Evolutionary conservation across 2,888 invertebrate genomes (phyloP).

Genomic region (Pollenia amentaria): DNA sequence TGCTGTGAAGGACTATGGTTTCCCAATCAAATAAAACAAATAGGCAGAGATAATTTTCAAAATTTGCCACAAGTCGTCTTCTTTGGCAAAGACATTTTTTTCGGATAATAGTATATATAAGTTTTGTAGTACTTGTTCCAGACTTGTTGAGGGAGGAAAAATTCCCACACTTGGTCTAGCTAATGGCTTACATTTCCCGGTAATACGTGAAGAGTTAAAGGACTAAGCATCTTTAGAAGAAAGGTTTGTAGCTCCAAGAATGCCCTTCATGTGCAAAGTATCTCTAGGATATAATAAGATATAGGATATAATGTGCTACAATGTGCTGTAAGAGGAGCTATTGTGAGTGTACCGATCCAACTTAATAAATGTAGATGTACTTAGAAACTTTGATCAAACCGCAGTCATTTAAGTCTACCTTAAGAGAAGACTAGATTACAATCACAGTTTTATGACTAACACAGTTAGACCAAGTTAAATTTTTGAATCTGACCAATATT

Average conservation of each 20-base stretch:
- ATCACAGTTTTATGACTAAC: slow-evolving; percentile 58
- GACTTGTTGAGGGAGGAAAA: slow-evolving; percentile 1
- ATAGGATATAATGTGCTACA: slow-evolving; percentile 47
- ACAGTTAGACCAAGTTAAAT: slow-evolving; percentile 55
- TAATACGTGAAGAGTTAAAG: slow-evolving; percentile 17
- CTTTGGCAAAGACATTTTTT: slow-evolving; percentile 9
- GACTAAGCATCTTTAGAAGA: slow-evolving; percentile 42
- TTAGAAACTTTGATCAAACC: slow-evolving; percentile 45
- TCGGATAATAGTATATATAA: slow-evolving; percentile 12
- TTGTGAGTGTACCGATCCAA: background rate
- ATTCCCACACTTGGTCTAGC: slow-evolving; percentile 17
- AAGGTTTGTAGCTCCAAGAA: slow-evolving; percentile 53
- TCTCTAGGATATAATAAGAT: slow-evolving; percentile 50
- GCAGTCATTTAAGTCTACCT: slow-evolving; percentile 61
- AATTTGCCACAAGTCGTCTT: background rate
- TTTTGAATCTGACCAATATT: slow-evolving; percentile 39
- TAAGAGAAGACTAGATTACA: slow-evolving; percentile 46
- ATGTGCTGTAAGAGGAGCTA: slow-evolving; percentile 40
- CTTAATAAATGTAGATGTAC: slow-evolving; percentile 18
- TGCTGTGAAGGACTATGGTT: slow-evolving; percentile 38
- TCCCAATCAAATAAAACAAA: slow-evolving; percentile 12
- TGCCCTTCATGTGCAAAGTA: slow-evolving; percentile 56
- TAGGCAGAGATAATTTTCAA: background rate
- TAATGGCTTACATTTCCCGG: slow-evolving; percentile 43
- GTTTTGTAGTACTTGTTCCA: slow-evolving; percentile 42